Conservation (phyloP, 2,888 invertebrate genomes). For the Tigriopus californicus region DNA sequence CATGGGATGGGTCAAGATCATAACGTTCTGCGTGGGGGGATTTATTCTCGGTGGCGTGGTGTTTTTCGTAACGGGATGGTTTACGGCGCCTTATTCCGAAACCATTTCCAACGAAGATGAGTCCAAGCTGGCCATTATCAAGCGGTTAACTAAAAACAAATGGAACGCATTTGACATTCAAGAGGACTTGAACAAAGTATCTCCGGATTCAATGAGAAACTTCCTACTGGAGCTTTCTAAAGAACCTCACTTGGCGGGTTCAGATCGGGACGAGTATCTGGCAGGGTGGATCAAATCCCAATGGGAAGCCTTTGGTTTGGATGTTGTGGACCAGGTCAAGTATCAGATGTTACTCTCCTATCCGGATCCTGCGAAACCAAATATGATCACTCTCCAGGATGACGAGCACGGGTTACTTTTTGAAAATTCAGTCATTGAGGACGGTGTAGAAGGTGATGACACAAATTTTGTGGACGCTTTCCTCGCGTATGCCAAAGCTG, state of each 20-base stretch:
- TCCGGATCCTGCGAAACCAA: background rate
- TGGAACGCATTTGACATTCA: background rate
- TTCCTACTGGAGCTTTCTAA: background rate
- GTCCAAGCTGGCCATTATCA: background rate
- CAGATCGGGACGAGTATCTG: background rate
- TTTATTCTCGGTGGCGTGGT: background rate
- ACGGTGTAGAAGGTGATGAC: background rate
- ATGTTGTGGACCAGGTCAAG: background rate
- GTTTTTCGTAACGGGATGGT: background rate
- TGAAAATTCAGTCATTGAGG: background rate
- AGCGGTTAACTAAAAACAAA: background rate
- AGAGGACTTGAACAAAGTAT: background rate
- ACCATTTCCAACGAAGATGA: background rate
- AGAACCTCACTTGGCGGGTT: background rate
- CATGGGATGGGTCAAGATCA: too few species aligned
- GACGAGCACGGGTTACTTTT: background rate
- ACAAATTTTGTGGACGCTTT: conserved; percentile 18
- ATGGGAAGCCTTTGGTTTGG: background rate
- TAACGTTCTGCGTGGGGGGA: background rate
- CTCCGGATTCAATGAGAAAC: background rate
- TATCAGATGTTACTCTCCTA: background rate
- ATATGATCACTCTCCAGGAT: background rate
- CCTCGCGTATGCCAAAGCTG: conserved; percentile 22
- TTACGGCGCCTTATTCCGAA: background rate
- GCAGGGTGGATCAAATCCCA: background rate